Evolutionary conservation across 2,113 vertebrate species (phyloP).

Genomic region (Lipophrys pholis): DNA sequence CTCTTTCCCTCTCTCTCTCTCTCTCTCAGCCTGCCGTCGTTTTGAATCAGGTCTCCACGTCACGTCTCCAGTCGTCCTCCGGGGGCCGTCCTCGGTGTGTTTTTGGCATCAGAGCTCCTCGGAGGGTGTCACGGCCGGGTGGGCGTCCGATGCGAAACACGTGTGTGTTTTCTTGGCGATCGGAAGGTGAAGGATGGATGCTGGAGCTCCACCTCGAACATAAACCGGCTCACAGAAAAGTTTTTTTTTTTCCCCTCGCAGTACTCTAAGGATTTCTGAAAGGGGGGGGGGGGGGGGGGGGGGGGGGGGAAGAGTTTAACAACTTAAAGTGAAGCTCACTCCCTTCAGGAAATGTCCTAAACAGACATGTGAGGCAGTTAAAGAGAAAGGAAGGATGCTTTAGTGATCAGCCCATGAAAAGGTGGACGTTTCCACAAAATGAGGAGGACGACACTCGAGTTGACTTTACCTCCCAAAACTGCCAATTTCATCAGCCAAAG

Average conservation of each 20-base stretch:
- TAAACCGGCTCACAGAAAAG: conserved; percentile 29
- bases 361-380: neutral
- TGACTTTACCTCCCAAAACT: too few relatives aligned
- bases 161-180: conserved; percentile 35
- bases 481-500: too few relatives aligned
- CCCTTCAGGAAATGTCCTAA: conserved; percentile 9
- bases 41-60: conserved; percentile 26
- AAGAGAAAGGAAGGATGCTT: conserved; percentile 5
- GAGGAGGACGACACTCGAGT: too few relatives aligned
- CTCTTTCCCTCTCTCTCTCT: neutral
- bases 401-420: neutral
- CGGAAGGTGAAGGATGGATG: conserved; percentile 19
- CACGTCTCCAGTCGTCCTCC: conserved; percentile 40
- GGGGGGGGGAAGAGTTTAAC: neutral
- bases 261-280: neutral
- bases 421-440: neutral
- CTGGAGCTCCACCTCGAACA: conserved; percentile 11
- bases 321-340: neutral
- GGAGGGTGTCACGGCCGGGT: conserved; percentile 33
- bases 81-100: conserved; percentile 26
- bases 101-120: conserved; percentile 57
- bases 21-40: conserved; percentile 7
- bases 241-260: neutral
- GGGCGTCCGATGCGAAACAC: conserved; percentile 54
- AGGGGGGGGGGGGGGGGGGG: neutral